Evolutionary conservation across 1,140 invertebrate genomes (phyloP), one percentile per base, ranked within the genome.

Genomic region (Sinonovacula constricta): DNA sequence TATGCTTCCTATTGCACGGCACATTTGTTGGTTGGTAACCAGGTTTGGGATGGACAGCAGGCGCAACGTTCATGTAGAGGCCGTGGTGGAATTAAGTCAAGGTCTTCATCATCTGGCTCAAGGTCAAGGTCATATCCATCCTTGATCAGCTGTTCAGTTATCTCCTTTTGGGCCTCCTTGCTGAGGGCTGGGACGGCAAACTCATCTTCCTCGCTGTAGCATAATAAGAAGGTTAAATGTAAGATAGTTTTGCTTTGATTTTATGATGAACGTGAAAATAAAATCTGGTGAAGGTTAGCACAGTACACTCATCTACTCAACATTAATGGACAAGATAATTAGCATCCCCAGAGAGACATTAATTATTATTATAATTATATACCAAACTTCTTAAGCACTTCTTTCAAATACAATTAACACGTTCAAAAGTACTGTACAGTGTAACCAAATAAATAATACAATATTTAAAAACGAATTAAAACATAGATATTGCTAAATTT

Each of bases 21-120:
- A 67, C 72, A 76, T 51, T 56, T 63, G 5, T 66, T 62, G n/a
- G n/a, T n/a, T n/a, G 62, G 62, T 24, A 67, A 57, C 72, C 72
- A 76, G 22, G 72, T 76, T 0, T 36, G 62, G 5, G 62, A 66
- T n/a, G 84, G 81, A 81, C 91, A 92, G 81, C 91, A 92, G 18
- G 86, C 70, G 81, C 91, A 91, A 75, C 90, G 80, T 71, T 92
- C 88, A 81, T 89, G 85, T 22, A 92, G 77, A 49, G 91, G 91
- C 60, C 90, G 87, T 24, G 92, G 92, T 36, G 92, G 92, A 76
- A 92, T 91, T 10, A 92, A 87, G 80, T 92, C 91, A 54, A 92
- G 86, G 78, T 92, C 92, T 84, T 94, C 94, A 82, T 94, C 94
- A 83, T 94, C 94, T 10, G 92, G 93, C 76, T 89, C 89, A 78